Conservation (phyloP, 2,888 invertebrate species). For the Cylindroiulus punctatus region DNA sequence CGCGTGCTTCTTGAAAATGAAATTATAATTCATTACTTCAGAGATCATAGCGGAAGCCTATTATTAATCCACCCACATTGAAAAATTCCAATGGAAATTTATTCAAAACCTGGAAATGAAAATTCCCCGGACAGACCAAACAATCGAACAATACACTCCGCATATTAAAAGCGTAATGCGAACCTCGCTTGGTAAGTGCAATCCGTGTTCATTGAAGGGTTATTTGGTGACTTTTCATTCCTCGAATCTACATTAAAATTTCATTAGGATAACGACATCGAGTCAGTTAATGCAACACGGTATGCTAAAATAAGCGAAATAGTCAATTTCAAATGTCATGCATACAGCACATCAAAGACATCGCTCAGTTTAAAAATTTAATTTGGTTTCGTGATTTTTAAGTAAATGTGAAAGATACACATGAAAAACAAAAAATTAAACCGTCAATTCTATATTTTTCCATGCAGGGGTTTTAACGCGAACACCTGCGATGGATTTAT, state of each 20-base stretch:
- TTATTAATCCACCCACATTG: conserved; percentile 29
- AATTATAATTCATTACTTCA: conserved; percentile 8
- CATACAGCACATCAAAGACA: not conserved
- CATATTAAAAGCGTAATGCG: not conserved
- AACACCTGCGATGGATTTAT: too few species aligned
- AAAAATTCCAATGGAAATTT: conserved; percentile 17
- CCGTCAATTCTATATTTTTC: too few species aligned
- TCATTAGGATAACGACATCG: not conserved
- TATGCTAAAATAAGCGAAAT: not conserved
- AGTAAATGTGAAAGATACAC: too few species aligned
- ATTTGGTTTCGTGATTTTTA: too few species aligned
- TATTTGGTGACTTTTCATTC: not conserved
- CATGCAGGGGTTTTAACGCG: too few species aligned
- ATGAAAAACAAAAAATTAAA: too few species aligned
- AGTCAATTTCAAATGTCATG: too few species aligned
- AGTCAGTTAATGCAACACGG: not conserved
- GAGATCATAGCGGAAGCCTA: conserved; percentile 1
- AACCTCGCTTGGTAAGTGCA: not conserved
- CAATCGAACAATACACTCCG: conserved; percentile 16
- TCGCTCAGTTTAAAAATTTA: too few species aligned
- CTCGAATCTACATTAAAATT: not conserved
- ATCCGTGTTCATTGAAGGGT: not conserved
- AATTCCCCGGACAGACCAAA: conserved; percentile 11
- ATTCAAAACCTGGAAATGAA: not conserved
- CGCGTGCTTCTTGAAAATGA: not conserved